Percentiles rank a stretch among this genome's conserved stretches.
Conservation (phyloP, 35 echinoderm and acorn worm species). For the Diadema setosum region DNA sequence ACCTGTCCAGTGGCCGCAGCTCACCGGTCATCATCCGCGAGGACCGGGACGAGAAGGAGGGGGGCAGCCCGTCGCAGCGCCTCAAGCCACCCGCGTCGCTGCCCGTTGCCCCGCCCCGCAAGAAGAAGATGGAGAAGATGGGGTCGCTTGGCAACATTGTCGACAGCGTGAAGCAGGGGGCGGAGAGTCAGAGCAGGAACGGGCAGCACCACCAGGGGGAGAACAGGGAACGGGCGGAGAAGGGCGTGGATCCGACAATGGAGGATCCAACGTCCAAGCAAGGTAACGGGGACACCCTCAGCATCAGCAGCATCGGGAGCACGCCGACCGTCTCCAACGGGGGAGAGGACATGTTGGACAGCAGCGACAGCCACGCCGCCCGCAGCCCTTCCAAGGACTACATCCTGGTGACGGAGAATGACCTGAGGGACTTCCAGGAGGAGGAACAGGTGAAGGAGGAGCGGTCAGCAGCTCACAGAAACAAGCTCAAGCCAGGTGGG, state of each 20-base stretch:
- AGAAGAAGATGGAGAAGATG: not conserved
- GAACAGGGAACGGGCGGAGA: not conserved
- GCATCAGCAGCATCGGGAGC: slow-evolving; percentile 33
- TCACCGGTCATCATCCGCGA: not conserved
- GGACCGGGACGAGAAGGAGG: not conserved
- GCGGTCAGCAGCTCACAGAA: slow-evolving; percentile 82
- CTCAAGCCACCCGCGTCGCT: not conserved
- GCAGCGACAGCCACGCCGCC: not conserved
- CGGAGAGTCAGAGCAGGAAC: slow-evolving; percentile 11
- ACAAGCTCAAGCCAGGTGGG: slow-evolving; percentile 97
- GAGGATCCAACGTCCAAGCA: not conserved
- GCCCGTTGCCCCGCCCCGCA: not conserved
- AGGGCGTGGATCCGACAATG: not conserved
- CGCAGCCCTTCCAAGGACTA: slow-evolving; percentile 35
- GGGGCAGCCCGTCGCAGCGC: not conserved
- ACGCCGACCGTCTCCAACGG: slow-evolving; percentile 13
- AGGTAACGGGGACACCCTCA: not conserved
- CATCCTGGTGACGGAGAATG: slow-evolving; percentile 78
- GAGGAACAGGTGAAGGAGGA: slow-evolving; percentile 8
- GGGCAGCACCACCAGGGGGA: not conserved
- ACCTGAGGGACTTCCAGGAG: slow-evolving; percentile 65
- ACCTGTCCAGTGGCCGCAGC: not conserved
- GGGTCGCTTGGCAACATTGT: not conserved
- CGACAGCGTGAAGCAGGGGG: not conserved
- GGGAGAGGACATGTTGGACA: not conserved